A percentile compares a stretch with the other conserved stretches of the same genome.
Conservation (phyloP, 1,140 invertebrate genomes). For the Planococcus citri region DNA sequence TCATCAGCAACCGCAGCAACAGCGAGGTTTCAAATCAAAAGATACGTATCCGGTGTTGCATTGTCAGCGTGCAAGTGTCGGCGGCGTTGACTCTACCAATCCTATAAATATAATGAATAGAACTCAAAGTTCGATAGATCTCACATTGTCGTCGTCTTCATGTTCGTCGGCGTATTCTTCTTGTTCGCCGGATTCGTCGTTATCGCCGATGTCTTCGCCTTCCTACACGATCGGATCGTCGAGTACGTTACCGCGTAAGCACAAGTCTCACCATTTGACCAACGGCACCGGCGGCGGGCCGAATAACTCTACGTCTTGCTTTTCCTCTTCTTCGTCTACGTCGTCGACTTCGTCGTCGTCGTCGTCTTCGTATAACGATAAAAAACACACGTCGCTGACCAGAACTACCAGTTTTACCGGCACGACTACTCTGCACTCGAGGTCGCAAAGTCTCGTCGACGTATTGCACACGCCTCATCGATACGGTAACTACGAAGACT, state of each 20-base stretch:
- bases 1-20: background rate
- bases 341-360: conserved; percentile 19
- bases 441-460: conserved; percentile 39
- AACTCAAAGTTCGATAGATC: conserved; percentile 34
- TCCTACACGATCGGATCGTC: conserved; percentile 24
- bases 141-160: conserved; percentile 29
- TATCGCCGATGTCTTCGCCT: conserved; percentile 31
- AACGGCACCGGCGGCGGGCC: no score
- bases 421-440: conserved; percentile 29
- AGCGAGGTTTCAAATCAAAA: conserved; percentile 18
- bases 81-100: background rate
- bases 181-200: conserved; percentile 31
- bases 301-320: no score
- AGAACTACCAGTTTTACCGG: conserved; percentile 41
- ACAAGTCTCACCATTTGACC: background rate
- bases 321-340: no score
- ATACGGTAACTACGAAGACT: background rate
- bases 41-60: background rate
- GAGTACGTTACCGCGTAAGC: conserved; percentile 28
- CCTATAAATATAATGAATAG: conserved; percentile 29
- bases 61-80: background rate
- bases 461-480: conserved; percentile 28
- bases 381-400: conserved; percentile 30
- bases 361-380: background rate
- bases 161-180: conserved; percentile 28